These are phyloP conservation scores for Nymphalis c-album DNA, from an alignment of 2,888 invertebrate species.

Conservation along the genomic window DNA sequence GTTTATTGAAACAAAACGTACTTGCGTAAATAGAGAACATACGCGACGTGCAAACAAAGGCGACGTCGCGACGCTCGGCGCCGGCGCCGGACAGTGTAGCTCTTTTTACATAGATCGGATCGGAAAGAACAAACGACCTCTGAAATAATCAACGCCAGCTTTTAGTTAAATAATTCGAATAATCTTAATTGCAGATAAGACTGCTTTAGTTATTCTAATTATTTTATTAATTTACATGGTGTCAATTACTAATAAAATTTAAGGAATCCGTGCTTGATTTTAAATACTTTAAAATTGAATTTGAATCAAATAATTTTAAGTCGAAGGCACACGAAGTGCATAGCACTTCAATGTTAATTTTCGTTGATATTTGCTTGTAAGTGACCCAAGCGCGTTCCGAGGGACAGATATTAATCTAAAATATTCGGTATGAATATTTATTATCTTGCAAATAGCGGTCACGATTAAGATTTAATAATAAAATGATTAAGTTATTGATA, in stretches of 20 bases:
- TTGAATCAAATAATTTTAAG: neutral
- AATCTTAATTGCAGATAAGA: conserved; percentile 16
- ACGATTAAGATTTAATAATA: conserved; percentile 23
- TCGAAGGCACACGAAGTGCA: neutral
- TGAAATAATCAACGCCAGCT: conserved; percentile 15
- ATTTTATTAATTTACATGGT: neutral
- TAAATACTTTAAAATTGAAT: neutral
- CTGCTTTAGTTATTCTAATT: conserved; percentile 1
- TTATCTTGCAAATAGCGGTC: conserved; percentile 12
- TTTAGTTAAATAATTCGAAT: conserved; percentile 17
- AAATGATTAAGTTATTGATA: conserved; percentile 30
- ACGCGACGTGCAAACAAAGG: conserved; percentile 68
- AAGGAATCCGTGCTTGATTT: neutral
- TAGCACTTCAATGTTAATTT: neutral
- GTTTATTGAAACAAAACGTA: conserved; percentile 66
- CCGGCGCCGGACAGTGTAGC: conserved; percentile 39
- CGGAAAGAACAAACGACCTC: conserved; percentile 31
- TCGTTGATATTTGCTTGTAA: neutral
- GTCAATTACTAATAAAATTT: too few relatives aligned
- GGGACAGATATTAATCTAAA: conserved; percentile 9
- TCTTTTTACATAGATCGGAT: conserved; percentile 37
- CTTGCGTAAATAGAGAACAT: conserved; percentile 73
- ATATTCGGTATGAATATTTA: conserved; percentile 15
- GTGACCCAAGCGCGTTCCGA: conserved; percentile 4
- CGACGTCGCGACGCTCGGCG: conserved; percentile 62